phyloP scores from a whole-genome alignment of 1,140 invertebrate genomes.

The Pinna nobilis region DNA sequence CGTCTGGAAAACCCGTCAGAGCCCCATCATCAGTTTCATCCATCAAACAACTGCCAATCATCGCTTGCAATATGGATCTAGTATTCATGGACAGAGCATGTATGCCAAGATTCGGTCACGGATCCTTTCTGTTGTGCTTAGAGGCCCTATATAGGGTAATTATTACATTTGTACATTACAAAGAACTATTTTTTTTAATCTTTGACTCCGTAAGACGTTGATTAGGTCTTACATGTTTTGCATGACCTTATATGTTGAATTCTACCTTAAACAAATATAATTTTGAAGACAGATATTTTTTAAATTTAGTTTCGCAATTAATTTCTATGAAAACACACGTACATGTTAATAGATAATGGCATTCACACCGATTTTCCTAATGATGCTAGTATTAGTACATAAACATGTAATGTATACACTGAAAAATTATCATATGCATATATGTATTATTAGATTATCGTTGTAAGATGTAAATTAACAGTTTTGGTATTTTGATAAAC shows the following conservation, averaged over 20 bases:
- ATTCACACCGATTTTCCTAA: no score
- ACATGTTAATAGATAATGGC: no score
- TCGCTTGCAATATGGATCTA: constrained; percentile 75
- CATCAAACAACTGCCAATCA: constrained; percentile 73
- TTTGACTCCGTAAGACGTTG: no score
- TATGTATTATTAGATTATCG: background rate
- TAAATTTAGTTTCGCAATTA: no score
- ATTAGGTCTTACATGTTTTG: no score
- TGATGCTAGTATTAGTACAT: no score
- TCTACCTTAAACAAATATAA: no score
- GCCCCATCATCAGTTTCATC: constrained; percentile 78
- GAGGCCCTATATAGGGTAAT: constrained; percentile 80
- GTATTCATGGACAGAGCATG: constrained; percentile 74
- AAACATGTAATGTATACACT: background rate
- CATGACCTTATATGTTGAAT: no score
- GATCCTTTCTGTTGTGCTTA: constrained; percentile 81
- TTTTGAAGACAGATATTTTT: no score
- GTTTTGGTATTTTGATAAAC: background rate
- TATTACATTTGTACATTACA: no score
- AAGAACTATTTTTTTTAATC: no score
- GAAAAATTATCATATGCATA: background rate
- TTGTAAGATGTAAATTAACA: background rate
- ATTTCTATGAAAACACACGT: no score
- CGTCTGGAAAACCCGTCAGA: constrained; percentile 77
- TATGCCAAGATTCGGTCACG: constrained; percentile 80